Conservation (phyloP, 2,797 vertebrate genomes). For the Cyprinodon diabolis region DNA sequence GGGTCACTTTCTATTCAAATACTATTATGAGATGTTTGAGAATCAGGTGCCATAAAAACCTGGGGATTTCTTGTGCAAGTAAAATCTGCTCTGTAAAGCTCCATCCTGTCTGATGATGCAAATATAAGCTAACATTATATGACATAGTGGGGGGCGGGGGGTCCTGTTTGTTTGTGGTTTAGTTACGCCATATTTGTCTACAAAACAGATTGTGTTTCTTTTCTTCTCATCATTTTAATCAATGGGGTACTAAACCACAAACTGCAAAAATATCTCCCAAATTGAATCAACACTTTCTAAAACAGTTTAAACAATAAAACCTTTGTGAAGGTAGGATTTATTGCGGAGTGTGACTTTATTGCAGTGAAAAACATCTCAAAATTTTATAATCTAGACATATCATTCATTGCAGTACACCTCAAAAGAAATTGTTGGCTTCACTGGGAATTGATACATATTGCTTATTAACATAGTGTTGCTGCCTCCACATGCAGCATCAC, state of each 20-base stretch:
- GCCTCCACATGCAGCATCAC: slow-evolving; percentile 14
- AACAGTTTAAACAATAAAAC: slow-evolving; percentile 12
- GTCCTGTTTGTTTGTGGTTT: no score
- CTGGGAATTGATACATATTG: slow-evolving; percentile 21
- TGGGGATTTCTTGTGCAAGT: neutral
- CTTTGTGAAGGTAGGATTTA: slow-evolving; percentile 6
- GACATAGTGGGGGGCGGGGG: no score
- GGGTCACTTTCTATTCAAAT: slow-evolving; percentile 40
- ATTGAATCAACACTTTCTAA: slow-evolving; percentile 13
- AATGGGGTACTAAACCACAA: slow-evolving; percentile 2
- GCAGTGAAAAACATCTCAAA: slow-evolving; percentile 9
- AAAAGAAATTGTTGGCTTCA: slow-evolving; percentile 8
- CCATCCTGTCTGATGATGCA: neutral
- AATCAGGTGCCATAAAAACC: slow-evolving; percentile 19
- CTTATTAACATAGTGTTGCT: slow-evolving; percentile 20
- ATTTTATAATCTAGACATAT: slow-evolving; percentile 4
- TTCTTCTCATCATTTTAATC: neutral
- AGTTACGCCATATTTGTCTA: neutral
- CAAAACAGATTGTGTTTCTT: neutral
- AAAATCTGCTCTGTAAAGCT: neutral
- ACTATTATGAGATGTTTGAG: slow-evolving; percentile 36
- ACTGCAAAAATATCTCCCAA: neutral
- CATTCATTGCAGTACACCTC: slow-evolving; percentile 8
- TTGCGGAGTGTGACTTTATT: slow-evolving; percentile 23
- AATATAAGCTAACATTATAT: no score